Evolutionary conservation across 2,113 vertebrate genomes (phyloP).

Genomic region (Gopherus flavomarginatus): DNA sequence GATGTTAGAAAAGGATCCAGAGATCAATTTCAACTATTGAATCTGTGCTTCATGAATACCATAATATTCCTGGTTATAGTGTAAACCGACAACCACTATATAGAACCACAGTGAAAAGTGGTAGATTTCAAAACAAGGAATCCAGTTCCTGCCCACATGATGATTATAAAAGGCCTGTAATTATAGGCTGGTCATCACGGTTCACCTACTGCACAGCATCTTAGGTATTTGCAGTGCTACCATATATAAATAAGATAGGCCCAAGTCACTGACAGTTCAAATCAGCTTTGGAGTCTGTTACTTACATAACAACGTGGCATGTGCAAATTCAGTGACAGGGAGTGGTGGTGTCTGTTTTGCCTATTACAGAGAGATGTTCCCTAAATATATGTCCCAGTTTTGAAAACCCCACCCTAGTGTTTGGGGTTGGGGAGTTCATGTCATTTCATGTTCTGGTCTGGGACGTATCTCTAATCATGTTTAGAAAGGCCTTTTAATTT

Average conservation of each 20-base stretch:
- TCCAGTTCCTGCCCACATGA: background rate
- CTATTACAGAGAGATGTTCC: background rate
- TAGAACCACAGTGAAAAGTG: background rate
- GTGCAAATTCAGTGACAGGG: background rate
- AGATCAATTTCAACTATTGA: background rate
- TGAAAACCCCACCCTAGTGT: background rate
- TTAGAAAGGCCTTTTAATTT: slow-evolving; percentile 48
- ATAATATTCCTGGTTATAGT: background rate
- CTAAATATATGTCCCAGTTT: background rate
- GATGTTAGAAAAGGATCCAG: background rate
- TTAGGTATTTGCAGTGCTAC: background rate
- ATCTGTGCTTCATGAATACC: background rate
- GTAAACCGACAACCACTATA: slow-evolving; percentile 5
- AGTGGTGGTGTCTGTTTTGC: background rate
- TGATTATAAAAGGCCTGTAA: slow-evolving; percentile 32
- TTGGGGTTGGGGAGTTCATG: background rate
- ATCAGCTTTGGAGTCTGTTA: background rate
- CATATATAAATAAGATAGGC: background rate
- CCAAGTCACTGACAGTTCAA: background rate
- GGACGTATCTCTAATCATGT: slow-evolving; percentile 31
- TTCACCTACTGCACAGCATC: background rate
- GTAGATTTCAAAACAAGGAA: slow-evolving; percentile 34
- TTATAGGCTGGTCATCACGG: background rate
- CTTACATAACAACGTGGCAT: background rate
- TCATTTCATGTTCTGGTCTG: slow-evolving; percentile 29